Conservation (phyloP, 37 sponge, comb jelly and placozoan genomes). For the Hexactinellida sp. region DNA sequence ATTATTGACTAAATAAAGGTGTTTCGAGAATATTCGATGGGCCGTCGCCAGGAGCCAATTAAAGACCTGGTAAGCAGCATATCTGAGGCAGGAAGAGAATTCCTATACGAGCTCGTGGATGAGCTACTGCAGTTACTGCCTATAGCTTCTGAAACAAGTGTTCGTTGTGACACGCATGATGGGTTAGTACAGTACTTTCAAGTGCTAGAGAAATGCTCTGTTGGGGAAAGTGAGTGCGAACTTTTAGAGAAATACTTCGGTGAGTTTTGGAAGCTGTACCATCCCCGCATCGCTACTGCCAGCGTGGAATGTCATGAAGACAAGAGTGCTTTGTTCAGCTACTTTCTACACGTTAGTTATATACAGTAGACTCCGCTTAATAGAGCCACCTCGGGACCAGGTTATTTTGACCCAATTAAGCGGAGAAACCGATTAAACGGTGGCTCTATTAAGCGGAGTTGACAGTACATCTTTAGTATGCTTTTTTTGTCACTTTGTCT, state of each 20-base stretch:
- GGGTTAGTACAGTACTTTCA: conserved; percentile 14
- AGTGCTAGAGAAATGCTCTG: conserved; percentile 1
- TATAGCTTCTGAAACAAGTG: background rate
- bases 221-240: background rate
- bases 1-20: no score
- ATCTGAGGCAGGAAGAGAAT: background rate
- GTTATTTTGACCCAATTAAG: no score
- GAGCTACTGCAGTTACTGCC: background rate
- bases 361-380: no score
- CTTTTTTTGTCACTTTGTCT: no score
- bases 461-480: no score
- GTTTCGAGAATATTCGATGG: background rate
- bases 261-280: background rate
- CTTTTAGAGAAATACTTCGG: background rate
- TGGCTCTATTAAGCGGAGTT: no score
- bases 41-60: background rate
- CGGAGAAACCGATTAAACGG: no score
- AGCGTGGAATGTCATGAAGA: background rate
- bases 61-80: background rate
- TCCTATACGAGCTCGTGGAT: background rate
- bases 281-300: background rate
- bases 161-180: background rate
- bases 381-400: no score
- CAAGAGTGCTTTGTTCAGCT: background rate
- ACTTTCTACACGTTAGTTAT: background rate